Evolutionary conservation across 1,140 invertebrate genomes (phyloP).

Genomic region (Psix sp.): DNA sequence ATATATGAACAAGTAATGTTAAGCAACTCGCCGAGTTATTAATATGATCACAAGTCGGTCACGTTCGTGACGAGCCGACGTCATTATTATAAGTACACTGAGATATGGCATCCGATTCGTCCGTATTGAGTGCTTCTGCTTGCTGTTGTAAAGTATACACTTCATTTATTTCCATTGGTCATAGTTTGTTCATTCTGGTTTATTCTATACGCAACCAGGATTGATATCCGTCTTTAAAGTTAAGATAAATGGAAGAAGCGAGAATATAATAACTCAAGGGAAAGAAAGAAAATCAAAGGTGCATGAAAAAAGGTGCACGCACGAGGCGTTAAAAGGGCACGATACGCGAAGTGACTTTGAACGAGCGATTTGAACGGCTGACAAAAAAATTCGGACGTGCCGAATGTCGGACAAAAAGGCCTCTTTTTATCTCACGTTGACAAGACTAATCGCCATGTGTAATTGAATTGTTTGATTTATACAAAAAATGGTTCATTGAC

Average conservation of each 20-base stretch:
- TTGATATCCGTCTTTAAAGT: slow-evolving; percentile 43
- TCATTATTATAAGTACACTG: slow-evolving; percentile 59
- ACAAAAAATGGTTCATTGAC: too few species aligned
- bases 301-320: slow-evolving; percentile 39
- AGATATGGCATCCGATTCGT: slow-evolving; percentile 51
- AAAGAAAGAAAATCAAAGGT: slow-evolving; percentile 39
- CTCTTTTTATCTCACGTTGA: slow-evolving; percentile 51
- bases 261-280: slow-evolving; percentile 41
- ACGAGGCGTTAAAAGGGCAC: slow-evolving; percentile 49
- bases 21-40: slow-evolving; percentile 5
- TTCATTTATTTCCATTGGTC: slow-evolving; percentile 63
- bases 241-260: slow-evolving; percentile 48
- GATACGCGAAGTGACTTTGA: slow-evolving; percentile 28
- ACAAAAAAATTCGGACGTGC: slow-evolving; percentile 34
- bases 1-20: slow-evolving; percentile 1
- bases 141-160: slow-evolving; percentile 23
- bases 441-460: slow-evolving; percentile 57
- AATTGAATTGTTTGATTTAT: slow-evolving; percentile 24
- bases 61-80: slow-evolving; percentile 42
- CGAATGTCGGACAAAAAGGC: slow-evolving; percentile 23
- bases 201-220: slow-evolving; percentile 33
- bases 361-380: slow-evolving; percentile 28
- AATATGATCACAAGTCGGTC: slow-evolving; percentile 19
- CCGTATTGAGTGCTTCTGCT: slow-evolving; percentile 47
- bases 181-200: slow-evolving; percentile 55